A percentile compares a stretch with the other conserved stretches of the same genome.
Conservation (phyloP, 2,888 invertebrate genomes). For the Syrphus vitripennis region DNA sequence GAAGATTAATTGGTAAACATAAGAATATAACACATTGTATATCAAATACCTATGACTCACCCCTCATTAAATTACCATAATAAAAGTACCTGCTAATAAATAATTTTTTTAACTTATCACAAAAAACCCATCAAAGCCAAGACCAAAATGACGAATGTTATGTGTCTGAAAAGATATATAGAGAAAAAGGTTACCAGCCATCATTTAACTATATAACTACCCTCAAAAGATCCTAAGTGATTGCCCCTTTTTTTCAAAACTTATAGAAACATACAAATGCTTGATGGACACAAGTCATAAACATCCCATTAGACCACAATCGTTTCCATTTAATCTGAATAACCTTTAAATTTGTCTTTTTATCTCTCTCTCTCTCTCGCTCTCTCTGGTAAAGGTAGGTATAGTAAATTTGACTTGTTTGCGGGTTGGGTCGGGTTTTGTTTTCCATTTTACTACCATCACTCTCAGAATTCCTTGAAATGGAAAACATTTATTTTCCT, state of each 20-base stretch:
- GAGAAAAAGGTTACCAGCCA: neutral
- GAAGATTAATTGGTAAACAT: too few species aligned
- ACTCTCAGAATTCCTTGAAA: constrained; percentile 42
- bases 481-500: constrained; percentile 41
- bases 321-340: constrained; percentile 35
- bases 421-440: constrained; percentile 2
- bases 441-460: constrained; percentile 18
- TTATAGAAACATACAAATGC: neutral
- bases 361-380: neutral
- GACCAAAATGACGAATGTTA: neutral
- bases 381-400: neutral
- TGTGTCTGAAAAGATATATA: neutral
- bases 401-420: constrained; percentile 33
- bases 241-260: neutral
- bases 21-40: too few species aligned
- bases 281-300: constrained; percentile 37
- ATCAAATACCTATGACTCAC: too few species aligned
- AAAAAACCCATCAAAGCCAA: neutral
- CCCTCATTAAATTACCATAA: too few species aligned
- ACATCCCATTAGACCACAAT: constrained; percentile 34
- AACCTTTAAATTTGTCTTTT: constrained; percentile 21
- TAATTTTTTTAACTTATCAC: neutral
- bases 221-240: neutral
- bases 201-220: neutral
- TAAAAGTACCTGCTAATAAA: too few species aligned